Conservation (phyloP, 2,888 invertebrate genomes). For the Apotomis betuletana region DNA sequence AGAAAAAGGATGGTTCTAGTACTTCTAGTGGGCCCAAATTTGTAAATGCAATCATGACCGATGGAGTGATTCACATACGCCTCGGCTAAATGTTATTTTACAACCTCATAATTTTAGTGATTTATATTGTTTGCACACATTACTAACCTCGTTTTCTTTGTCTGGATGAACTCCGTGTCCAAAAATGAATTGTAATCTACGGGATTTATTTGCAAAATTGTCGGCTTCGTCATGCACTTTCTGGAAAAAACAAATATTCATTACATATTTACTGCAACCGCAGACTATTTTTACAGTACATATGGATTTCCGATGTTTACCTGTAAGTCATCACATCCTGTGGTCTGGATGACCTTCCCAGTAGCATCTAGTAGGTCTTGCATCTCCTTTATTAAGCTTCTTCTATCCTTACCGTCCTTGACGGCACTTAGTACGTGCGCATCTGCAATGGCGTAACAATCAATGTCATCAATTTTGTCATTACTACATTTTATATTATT, state of each 20-base stretch:
- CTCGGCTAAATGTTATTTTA: too few relatives aligned
- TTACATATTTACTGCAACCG: background rate
- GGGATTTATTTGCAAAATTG: constrained; percentile 59
- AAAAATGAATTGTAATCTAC: constrained; percentile 64
- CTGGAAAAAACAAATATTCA: constrained; percentile 49
- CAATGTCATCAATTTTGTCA: background rate
- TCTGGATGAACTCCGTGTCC: constrained; percentile 51
- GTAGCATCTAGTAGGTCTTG: constrained; percentile 93
- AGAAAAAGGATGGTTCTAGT: background rate
- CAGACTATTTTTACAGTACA: too few relatives aligned
- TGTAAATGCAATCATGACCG: too few relatives aligned
- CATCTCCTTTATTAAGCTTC: constrained; percentile 93
- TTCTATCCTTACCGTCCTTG: constrained; percentile 90
- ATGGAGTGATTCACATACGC: too few relatives aligned
- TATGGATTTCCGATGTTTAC: constrained; percentile 58
- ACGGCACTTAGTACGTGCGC: constrained; percentile 93
- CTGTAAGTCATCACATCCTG: constrained; percentile 94
- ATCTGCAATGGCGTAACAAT: constrained; percentile 56
- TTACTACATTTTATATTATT: background rate
- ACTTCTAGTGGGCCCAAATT: too few relatives aligned
- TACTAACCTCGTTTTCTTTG: constrained; percentile 59
- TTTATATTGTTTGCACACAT: constrained; percentile 25
- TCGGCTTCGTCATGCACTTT: constrained; percentile 62
- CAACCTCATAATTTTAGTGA: too few relatives aligned
- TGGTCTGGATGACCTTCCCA: constrained; percentile 93